Conservation (phyloP, 2,797 vertebrate species). For the Etheostoma perlongum region DNA sequence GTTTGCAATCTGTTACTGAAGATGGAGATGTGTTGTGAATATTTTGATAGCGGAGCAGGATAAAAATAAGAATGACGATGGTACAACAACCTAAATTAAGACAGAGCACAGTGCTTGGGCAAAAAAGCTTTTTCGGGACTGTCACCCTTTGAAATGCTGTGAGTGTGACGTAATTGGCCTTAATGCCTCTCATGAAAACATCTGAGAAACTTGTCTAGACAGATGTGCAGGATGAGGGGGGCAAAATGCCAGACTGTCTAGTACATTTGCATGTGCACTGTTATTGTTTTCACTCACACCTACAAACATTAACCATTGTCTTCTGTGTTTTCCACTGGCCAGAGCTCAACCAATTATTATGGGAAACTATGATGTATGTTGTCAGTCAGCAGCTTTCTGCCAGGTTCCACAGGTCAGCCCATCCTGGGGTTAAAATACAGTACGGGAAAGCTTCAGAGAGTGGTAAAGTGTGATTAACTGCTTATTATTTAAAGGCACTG, state of each 20-base stretch:
- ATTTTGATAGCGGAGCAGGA: slow-evolving; percentile 34
- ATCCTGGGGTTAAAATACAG: slow-evolving; percentile 66
- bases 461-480: slow-evolving; percentile 74
- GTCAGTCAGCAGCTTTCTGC: slow-evolving; percentile 78
- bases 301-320: slow-evolving; percentile 52
- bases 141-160: slow-evolving; percentile 50
- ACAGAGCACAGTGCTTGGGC: slow-evolving; percentile 43
- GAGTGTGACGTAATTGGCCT: slow-evolving; percentile 22
- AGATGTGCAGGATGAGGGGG: slow-evolving; percentile 24
- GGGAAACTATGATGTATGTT: slow-evolving; percentile 76
- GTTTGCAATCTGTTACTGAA: slow-evolving; percentile 40
- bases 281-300: slow-evolving; percentile 55
- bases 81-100: slow-evolving; percentile 53
- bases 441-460: slow-evolving; percentile 55
- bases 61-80: slow-evolving; percentile 52
- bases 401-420: slow-evolving; percentile 74
- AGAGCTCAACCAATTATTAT: slow-evolving; percentile 73
- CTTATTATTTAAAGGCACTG: slow-evolving; percentile 77
- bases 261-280: slow-evolving; percentile 24
- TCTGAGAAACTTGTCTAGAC: slow-evolving; percentile 47
- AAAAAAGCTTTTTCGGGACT: slow-evolving; percentile 17
- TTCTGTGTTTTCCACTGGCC: slow-evolving; percentile 36
- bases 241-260: slow-evolving; percentile 24
- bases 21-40: slow-evolving; percentile 44
- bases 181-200: slow-evolving; percentile 43